A percentile compares a stretch with the other conserved stretches of the same genome.
Conservation (phyloP, 2,113 vertebrate species). For the Gobio gobio region DNA sequence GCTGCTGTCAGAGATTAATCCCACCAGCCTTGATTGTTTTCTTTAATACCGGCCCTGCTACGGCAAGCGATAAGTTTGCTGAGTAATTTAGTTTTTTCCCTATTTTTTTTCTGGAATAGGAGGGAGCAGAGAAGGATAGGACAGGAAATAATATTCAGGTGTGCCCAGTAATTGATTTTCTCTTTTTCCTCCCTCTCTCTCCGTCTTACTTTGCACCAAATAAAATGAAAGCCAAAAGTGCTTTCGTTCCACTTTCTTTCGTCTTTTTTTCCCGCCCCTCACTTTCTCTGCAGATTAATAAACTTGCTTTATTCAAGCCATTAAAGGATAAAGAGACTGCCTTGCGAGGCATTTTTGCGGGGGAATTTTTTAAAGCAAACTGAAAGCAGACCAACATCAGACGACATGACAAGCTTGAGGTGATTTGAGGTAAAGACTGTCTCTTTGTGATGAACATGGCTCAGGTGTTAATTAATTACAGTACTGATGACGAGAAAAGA, state of each 20-base stretch:
- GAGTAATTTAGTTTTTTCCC: slow-evolving; percentile 93
- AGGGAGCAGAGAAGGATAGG: slow-evolving; percentile 65
- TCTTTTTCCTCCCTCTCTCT: slow-evolving; percentile 76
- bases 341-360: slow-evolving; percentile 72
- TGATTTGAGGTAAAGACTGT: slow-evolving; percentile 71
- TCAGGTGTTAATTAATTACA: slow-evolving; percentile 26
- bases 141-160: slow-evolving; percentile 99
- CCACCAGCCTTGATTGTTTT: slow-evolving; percentile 99
- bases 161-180: slow-evolving; percentile 98
- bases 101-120: slow-evolving; percentile 71
- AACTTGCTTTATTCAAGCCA: slow-evolving; percentile 79
- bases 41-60: slow-evolving; percentile 99
- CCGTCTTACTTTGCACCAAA: slow-evolving; percentile 79
- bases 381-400: slow-evolving; percentile 57
- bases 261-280: slow-evolving; percentile 61
- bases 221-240: slow-evolving; percentile 81
- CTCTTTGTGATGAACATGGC: slow-evolving; percentile 54
- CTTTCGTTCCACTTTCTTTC: slow-evolving; percentile 77
- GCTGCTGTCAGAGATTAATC: slow-evolving; percentile 99
- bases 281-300: slow-evolving; percentile 74
- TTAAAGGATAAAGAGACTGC: slow-evolving; percentile 71
- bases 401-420: slow-evolving; percentile 55
- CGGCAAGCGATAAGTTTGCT: slow-evolving; percentile 99
- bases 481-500: slow-evolving; percentile 47
- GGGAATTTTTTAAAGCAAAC: slow-evolving; percentile 64